Percentiles rank a stretch among this genome's conserved stretches.
Evolutionary conservation across 2,797 vertebrate genomes (phyloP).

Genomic region (Pangasius krempfi): DNA sequence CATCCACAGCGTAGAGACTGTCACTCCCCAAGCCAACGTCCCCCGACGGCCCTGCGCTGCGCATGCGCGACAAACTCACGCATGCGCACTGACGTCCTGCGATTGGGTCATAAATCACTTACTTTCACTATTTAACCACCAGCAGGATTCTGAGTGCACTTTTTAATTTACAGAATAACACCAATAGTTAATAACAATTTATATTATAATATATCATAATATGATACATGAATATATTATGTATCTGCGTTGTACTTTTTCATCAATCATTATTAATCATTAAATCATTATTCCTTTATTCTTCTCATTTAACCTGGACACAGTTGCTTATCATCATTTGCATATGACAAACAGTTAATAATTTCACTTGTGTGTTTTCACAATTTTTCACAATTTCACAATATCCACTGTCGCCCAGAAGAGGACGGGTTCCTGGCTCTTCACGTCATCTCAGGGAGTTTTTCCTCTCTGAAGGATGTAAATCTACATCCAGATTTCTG

Average conservation of each 20-base stretch:
- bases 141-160: not conserved
- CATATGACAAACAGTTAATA: not conserved
- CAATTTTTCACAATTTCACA: too few relatives aligned
- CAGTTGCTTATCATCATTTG: not conserved
- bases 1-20: not conserved
- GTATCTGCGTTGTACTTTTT: not conserved
- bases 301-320: not conserved
- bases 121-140: conserved; percentile 1
- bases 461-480: not conserved
- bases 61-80: conserved; percentile 1
- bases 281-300: too few relatives aligned
- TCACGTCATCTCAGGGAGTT: not conserved
- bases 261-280: too few relatives aligned
- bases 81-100: not conserved
- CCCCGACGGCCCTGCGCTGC: not conserved
- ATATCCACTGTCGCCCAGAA: too few relatives aligned
- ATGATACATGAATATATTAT: not conserved
- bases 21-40: not conserved
- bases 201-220: not conserved
- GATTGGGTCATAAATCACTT: too few relatives aligned
- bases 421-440: too few relatives aligned
- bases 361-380: too few relatives aligned
- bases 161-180: not conserved
- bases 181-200: not conserved
- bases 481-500: not conserved